phyloP scores from a whole-genome alignment of 2,888 invertebrate genomes.

The Ormyrus labotus region DNA sequence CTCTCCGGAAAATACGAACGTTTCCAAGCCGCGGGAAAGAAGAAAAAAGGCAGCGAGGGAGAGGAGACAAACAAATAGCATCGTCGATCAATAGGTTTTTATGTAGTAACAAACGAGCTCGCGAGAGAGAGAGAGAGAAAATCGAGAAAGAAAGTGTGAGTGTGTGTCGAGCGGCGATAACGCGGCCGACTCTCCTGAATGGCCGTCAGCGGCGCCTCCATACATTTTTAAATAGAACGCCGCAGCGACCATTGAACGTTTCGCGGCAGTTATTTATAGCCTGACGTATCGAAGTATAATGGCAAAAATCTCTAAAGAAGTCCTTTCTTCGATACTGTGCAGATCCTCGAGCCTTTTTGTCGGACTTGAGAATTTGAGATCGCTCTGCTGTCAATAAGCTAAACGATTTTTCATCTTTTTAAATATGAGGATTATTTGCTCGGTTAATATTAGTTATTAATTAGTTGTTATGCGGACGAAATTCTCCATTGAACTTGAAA shows the following conservation, averaged over 20 bases:
- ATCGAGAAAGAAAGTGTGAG: no score
- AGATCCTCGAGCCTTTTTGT: conserved; percentile 1
- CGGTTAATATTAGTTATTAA: background rate
- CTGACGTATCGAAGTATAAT: conserved; percentile 45
- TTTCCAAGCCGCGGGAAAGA: no score
- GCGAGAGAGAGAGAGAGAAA: no score
- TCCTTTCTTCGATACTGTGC: no score
- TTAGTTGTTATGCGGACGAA: background rate
- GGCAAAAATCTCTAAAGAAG: conserved; percentile 41
- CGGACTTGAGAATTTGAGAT: background rate
- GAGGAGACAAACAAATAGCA: background rate
- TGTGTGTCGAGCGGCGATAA: no score
- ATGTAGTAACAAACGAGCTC: background rate
- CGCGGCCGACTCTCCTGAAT: no score
- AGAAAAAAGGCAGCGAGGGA: background rate
- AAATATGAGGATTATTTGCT: background rate
- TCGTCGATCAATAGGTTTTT: background rate
- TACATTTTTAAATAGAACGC: conserved; percentile 49
- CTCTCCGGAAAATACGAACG: no score
- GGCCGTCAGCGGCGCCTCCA: background rate
- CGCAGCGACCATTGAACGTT: conserved; percentile 35
- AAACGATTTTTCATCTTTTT: background rate
- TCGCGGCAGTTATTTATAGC: conserved; percentile 43
- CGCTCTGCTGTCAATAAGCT: background rate
- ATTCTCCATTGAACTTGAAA: no score